Conservation (phyloP, 2,797 vertebrate genomes). For the Peromyscus eremicus region DNA sequence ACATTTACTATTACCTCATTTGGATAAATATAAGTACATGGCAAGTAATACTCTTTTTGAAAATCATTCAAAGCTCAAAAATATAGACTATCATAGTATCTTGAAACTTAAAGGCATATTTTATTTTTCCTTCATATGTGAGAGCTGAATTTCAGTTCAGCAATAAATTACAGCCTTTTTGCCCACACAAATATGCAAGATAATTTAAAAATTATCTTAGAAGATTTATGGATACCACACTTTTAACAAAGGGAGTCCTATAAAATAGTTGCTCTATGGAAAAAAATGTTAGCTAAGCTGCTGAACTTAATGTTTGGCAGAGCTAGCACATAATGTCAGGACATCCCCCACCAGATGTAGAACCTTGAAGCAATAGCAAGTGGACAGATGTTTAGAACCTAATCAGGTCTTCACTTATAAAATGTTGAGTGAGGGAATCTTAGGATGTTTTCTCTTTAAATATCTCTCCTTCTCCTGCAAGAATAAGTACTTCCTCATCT, state of each 20-base stretch:
- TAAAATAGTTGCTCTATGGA: slow-evolving; percentile 17
- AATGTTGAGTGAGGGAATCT: background rate
- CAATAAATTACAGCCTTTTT: slow-evolving; percentile 12
- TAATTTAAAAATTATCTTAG: slow-evolving; percentile 16
- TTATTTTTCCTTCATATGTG: slow-evolving; percentile 47
- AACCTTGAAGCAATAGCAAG: background rate
- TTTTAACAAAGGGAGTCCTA: background rate
- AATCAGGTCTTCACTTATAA: background rate
- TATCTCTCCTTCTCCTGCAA: background rate
- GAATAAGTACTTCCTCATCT: background rate
- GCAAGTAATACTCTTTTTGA: background rate
- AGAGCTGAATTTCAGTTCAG: background rate
- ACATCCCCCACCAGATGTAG: background rate
- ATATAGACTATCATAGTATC: background rate
- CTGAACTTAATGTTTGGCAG: background rate
- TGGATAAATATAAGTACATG: background rate
- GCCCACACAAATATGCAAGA: background rate
- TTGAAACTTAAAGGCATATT: background rate
- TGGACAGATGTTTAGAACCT: background rate
- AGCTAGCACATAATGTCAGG: background rate
- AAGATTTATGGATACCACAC: background rate
- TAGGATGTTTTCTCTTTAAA: background rate
- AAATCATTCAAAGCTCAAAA: slow-evolving; percentile 50
- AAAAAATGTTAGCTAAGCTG: background rate
- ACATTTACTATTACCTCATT: background rate